These are phyloP conservation scores for Tipula helvola DNA, from an alignment of 2,888 invertebrate species.

Conservation along the genomic window DNA sequence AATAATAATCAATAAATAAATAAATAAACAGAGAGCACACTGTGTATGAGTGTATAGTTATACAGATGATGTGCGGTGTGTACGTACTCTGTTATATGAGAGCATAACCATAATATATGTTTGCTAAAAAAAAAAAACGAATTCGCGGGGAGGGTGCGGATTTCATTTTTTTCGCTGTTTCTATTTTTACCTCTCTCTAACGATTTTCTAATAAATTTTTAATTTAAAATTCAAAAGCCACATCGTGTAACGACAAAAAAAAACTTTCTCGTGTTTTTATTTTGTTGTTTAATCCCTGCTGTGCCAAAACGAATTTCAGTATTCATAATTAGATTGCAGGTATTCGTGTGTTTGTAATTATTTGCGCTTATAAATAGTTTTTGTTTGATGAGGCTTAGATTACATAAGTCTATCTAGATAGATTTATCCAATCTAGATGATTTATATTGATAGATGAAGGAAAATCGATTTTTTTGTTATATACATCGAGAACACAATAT, in stretches of 20 bases:
- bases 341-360: neutral
- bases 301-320: neutral
- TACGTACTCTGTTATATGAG: neutral
- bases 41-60: neutral
- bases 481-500: neutral
- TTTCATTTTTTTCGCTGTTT: neutral
- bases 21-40: neutral
- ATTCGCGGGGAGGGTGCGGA: neutral
- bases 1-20: neutral
- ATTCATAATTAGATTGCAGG: neutral
- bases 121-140: neutral
- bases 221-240: neutral
- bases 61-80: too few relatives aligned
- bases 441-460: neutral
- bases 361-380: neutral
- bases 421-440: neutral
- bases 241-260: neutral
- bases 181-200: neutral
- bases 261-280: neutral
- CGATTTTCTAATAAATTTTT: neutral
- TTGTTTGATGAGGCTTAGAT: neutral
- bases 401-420: neutral
- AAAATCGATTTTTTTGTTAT: neutral
- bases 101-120: neutral
- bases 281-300: neutral